Evolutionary conservation across 2,888 invertebrate species (phyloP), one percentile per base, ranked within the genome.

Genomic region (Malachius bipustulatus): DNA sequence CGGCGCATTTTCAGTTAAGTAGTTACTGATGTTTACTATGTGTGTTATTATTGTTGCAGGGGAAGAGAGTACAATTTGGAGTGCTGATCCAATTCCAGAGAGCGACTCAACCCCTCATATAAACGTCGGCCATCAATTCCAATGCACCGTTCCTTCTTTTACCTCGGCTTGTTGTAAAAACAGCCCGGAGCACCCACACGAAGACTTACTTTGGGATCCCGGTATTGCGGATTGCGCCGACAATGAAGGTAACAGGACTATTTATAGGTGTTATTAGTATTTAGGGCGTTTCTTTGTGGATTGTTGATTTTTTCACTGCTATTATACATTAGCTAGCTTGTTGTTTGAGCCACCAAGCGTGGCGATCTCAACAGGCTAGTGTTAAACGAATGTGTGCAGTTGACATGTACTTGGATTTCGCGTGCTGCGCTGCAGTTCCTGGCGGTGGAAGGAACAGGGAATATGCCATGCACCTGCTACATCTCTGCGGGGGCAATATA

Each of bases 401-500:
- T 60, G 83, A 89, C 61, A 82, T 84, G 72, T 94, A 88, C 67
- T 78, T 91, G 71, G 90, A 94, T 64, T 79, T 96, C 57, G 89
- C 93, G 40, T 91, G 91, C 70, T 91, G 89, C 57, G 90, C 91
- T 37, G 90, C 89, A 38, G 82, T 93, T 55, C 89, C 89, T 19
- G 87, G 91, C 41, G 91, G 90, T 47, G 93, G 93, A 31, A 80
- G 88, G 60, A 89, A 93, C 57, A 84, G 89, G 55, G 96, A 96
- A 64, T 83, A 80, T 56, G 93, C 94, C 41, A 74, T 94, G 54
- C 89, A 93, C 62, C 71, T 90, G 34, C 70, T 96, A 36, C 79
- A 88, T 50, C 76, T 88, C 65, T 82, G 83, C 51, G 75, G 79
- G 35, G 94, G 93, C 39, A 84, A 91, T 62, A 77, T 91, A 44